Evolutionary conservation across 37 sponge, comb jelly and placozoan genomes (phyloP), one percentile per base, ranked within the genome.

Genomic region (Chondrilla cf. caribensis): DNA sequence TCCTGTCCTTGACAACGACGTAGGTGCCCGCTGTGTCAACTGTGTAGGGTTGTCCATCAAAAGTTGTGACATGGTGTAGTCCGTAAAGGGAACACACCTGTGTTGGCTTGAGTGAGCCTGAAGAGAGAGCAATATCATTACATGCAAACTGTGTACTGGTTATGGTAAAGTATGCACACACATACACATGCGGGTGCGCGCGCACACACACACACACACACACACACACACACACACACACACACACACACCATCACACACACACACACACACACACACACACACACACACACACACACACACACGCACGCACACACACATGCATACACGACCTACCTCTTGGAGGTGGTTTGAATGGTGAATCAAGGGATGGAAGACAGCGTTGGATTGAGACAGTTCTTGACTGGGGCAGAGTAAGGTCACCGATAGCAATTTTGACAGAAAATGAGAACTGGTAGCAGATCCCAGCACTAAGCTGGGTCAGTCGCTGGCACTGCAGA

Each of bases 281-380:
- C n/a, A n/a, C n/a, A n/a, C n/a, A n/a, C n/a, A n/a, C n/a, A n/a
- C n/a, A n/a, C n/a, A n/a, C n/a, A n/a, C n/a, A n/a, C n/a, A n/a
- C n/a, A n/a, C 51, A 47, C 11, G 51, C 11, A 47, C 11, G 51
- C 51, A 47, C 11, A 47, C 25, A 62, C 29, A 62, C 25, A 29
- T 62, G 64, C 64, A 62, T 62, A 62, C 25, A 29, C 64, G 15
- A 6, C 64, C 15, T 62, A 62, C 64, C 64, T 62, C 29, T 62
- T 9, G 29, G 25, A 19, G 64, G 64, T 15, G 15, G 64, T 19
- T n/a, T 62, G 29, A 29, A 62, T 5, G 64, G 18, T 29, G 64
- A 62, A n/a, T 62, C 29, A 4, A n/a, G 25, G 6, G 25, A 29
- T 7, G 29, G 64, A 28, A 28, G 25, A n/a, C 22, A n/a, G 22